Evolutionary conservation across 2,888 invertebrate species (phyloP), one percentile per base, ranked within the genome.

Genomic region (Microctonus brassicae): DNA sequence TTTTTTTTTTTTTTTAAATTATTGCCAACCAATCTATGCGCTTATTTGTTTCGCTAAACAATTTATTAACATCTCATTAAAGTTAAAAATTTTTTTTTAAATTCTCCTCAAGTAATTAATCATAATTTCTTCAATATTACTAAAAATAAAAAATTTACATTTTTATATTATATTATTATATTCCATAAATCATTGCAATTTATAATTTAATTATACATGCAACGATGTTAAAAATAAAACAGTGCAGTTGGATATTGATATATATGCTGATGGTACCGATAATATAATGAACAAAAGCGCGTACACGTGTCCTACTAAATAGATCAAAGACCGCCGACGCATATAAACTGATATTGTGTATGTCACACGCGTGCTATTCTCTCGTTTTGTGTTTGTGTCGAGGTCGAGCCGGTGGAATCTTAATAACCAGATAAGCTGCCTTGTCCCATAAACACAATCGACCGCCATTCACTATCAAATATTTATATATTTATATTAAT

Each of bases 301-400:
- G 60, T 24, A n/a, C 47, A 17, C 47, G 47, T 47, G 60, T 34
- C 60, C 60, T 22, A 33, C 36, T 34, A 26, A 67, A 24, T 42
- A 17, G 57, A 57, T 67, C 67, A 67, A 67, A 67, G 67, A 55
- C 22, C 13, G 67, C 67, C 67, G 67, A 55, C 67, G 60, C 33
- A 20, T 60, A 60, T 60, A 20, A 60, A 60, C 60, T 34, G 34
- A 33, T 60, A 60, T 36, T 36, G 34, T 20, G 33, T 36, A 17
- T 47, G 17, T 57, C 22, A 13, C 60, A 13, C 34, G 20, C 47
- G 47, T 17, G 47, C 47, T 47, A 47, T 47, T 47, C 47, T 47
- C 47, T 47, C 20, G 47, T 47, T 47, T 47, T 17, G 47, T 47
- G 17, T 55, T 22, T 60, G 34, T 34, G 60, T 36, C 60, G 60